Evolutionary conservation across 2,113 vertebrate genomes (phyloP), one percentile per base, ranked within the genome.

Genomic region (Salminus brasiliensis): DNA sequence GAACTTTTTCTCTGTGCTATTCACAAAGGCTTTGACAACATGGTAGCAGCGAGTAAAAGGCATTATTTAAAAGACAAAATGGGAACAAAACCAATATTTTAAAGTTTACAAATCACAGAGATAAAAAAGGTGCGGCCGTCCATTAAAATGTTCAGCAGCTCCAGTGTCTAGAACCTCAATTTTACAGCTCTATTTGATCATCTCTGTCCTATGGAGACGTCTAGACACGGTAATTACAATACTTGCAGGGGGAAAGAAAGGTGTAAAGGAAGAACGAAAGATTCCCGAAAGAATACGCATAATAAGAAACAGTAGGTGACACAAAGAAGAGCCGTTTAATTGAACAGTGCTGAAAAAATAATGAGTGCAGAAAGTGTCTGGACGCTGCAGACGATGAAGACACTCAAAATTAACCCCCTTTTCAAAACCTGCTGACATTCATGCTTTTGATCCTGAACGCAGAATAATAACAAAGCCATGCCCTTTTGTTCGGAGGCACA

Each of bases 361-460:
- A 30, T 32, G 21, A 16, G 41, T 27, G 1, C 67, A 15, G 25
- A 70, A 70, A 49, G 41, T 83, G 85, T 34, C 77, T 81, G 47
- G 80, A 66, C 53, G 57, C 77, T 83, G 16, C 74, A 74, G 69
- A 30, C 39, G 9, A 73, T 74, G 66, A 52, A 82, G 77, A 27
- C 55, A 36, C 76, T 7, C 75, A 72, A 43, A 86, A 90, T 88
- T 86, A 90, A 82, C 86, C 84, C 75, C 68, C 23, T 85, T 88
- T 88, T 84, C 86, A 77, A 47, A 89, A 80, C 70, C 71, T 79
- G 25, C 65, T 60, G 39, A 80, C 23, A 41, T 85, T 43, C 21
- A 16, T 60, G 23, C 60, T 72, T 87, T 81, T 87, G 57, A 88
- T 87, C 79, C 65, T 69, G 30, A 52, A 34, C 72, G 80, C 74